A percentile compares a stretch with the other conserved stretches of the same genome.
Conservation (phyloP, 2,888 invertebrate species). For the Oxytorus armatus region DNA sequence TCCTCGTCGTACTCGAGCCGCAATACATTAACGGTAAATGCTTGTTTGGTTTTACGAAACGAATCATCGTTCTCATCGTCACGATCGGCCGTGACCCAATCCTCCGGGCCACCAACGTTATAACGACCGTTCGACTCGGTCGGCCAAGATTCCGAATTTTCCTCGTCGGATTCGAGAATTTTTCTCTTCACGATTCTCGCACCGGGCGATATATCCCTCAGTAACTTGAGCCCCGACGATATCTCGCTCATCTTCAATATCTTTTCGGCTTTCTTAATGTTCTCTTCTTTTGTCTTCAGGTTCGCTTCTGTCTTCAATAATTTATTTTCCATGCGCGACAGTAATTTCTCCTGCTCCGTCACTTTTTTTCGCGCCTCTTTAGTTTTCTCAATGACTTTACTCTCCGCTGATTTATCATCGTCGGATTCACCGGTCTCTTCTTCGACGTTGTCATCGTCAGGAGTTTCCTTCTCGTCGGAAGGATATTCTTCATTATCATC, state of each 20-base stretch:
- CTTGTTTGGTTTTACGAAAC: conserved; percentile 35
- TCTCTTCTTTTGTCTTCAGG: conserved; percentile 27
- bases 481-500: conserved; percentile 24
- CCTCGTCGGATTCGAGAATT: conserved; percentile 54
- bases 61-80: conserved; percentile 35
- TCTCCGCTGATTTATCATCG: neutral
- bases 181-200: conserved; percentile 44
- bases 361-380: conserved; percentile 30
- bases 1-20: conserved; percentile 69
- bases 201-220: neutral
- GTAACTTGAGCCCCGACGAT: neutral
- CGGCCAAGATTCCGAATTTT: conserved; percentile 44
- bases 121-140: conserved; percentile 52
- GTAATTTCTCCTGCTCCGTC: conserved; percentile 30
- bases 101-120: conserved; percentile 41
- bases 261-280: conserved; percentile 28
- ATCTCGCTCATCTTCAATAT: conserved; percentile 17
- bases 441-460: conserved; percentile 3
- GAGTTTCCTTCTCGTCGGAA: conserved; percentile 20
- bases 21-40: conserved; percentile 72
- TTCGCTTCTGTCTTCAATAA: conserved; percentile 47
- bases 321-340: conserved; percentile 30
- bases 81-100: conserved; percentile 40
- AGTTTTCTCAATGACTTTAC: conserved; percentile 14
- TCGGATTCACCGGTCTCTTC: neutral